Base-by-base conservation (phyloP, 2,888 invertebrate species). In the Campoplex capitator region DNA sequence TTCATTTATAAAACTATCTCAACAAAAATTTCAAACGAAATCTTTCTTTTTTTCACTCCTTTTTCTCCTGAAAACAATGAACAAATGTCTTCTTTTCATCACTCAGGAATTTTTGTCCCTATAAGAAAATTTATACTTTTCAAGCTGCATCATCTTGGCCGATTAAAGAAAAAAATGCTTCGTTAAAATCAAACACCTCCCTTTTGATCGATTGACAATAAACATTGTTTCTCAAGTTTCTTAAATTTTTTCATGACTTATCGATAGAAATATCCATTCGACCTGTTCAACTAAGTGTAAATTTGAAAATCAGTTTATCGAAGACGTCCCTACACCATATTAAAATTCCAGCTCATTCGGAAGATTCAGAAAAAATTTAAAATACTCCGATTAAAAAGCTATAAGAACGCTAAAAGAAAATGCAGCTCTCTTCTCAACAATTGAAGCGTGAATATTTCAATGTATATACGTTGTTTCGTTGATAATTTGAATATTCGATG, bases 401-500 rank as follows among this genome's bases (percentile, higher is more conserved):
- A 18, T 28, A 16, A 23, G 54, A n/a, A 35, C 23, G 38, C 38
- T 23, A 23, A 23, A 38, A n/a, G n/a, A 38, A 38, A 38, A 4
- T 38, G n/a, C 58, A 70, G 23, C 58, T 28, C 28, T 13, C 13
- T 28, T 2, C 58, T 58, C 11, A 58, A 58, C 11, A 58, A 58
- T 13, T 28, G 16, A 13, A 28, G 8, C 38, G 35, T 54, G 23
- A 54, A 54, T 42, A 35, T 73, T 38, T 28, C 6, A 8, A 51
- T 51, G 23, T 62, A 54, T 9, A n/a, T n/a, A n/a, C n/a, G 56
- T 73, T 62, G 51, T 65, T 80, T 65, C 38, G 38, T 38, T 80
- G 71, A 23, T 65, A 81, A 81, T 56, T 48, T 51, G 32, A 54
- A 80, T 67, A 74, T 18, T 38, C 65, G 32, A 56, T 6, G 16